Base-by-base conservation (phyloP, 2,113 vertebrate genomes). In the Rhinolophus ferrumequinum region DNA sequence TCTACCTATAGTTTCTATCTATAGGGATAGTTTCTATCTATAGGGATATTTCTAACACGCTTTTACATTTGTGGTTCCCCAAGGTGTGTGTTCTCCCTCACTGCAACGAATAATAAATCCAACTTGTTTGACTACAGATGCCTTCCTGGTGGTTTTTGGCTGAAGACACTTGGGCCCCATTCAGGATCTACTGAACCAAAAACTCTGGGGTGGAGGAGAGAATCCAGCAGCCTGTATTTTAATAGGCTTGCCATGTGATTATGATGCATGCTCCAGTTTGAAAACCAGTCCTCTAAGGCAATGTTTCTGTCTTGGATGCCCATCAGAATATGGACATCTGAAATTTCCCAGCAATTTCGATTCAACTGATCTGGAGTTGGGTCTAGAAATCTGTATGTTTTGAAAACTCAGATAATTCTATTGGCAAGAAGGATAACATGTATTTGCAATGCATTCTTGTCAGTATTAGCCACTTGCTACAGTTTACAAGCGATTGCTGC, bases 151-250 rank as follows among this genome's bases (percentile, higher is more conserved):
- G 44, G 5, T 88, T 30, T 77, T 18, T 50, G 58, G 38, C 10
- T 58, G 1, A 67, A 76, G 66, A n/a, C 24, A 44, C 16, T 77
- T 41, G 13, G 4, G 4, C 1, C 47, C 26, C 22, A 82, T 16
- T 35, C 18, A 52, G 75, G 60, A 50, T 21, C 22, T 33, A 58
- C 41, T 67, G 13, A 88, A 62, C 75, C 69, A 88, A 69, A 77
- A 56, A 35, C 8, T 35, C 14, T 1, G 1, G 8, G 22, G 0
- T 6, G 56, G 6, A 7, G 38, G 1, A 3, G 47, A 4, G 26
- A 35, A 15, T 13, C 41, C 33, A 30, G 28, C 15, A 52, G n/a
- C 52, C 41, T 62, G 6, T 10, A 64, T 80, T 88, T 77, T 64
- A 30, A 75, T 0, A 70, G 28, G 60, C 19, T 72, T 5, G 35